Percentiles rank a stretch among this genome's conserved stretches.
These are phyloP conservation scores for Acronicta leporina DNA, from an alignment of 2,888 invertebrate species.

Conservation along the genomic window DNA sequence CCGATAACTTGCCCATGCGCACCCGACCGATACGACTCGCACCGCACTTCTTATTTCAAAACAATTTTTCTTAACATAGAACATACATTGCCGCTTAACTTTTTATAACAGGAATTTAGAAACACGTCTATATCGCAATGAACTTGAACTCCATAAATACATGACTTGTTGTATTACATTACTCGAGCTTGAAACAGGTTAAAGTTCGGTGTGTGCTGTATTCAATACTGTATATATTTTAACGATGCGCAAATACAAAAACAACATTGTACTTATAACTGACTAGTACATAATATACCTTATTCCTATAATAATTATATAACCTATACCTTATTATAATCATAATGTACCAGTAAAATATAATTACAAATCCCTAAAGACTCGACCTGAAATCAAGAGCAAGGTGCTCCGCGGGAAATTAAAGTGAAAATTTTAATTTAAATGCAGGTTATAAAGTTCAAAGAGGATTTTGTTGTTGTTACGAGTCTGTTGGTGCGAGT, in stretches of 20 bases:
- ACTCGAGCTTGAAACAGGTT: constrained; percentile 66
- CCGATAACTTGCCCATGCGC: constrained; percentile 89
- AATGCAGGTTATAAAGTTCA: constrained; percentile 66
- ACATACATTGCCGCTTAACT: constrained; percentile 78
- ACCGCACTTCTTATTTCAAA: constrained; percentile 84
- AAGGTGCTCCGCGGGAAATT: constrained; percentile 43
- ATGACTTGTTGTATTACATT: constrained; percentile 32
- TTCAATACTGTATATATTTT: constrained; percentile 76
- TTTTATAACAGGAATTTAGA: constrained; percentile 60
- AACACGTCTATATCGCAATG: constrained; percentile 74
- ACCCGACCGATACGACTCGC: constrained; percentile 86
- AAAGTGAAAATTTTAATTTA: constrained; percentile 60
- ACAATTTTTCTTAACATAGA: constrained; percentile 75
- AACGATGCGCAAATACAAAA: constrained; percentile 81
- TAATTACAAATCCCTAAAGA: constrained; percentile 46
- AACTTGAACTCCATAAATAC: constrained; percentile 53
- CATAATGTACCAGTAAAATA: neutral
- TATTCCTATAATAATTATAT: too few relatives aligned
- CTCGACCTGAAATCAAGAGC: constrained; percentile 18
- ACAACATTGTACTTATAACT: constrained; percentile 46
- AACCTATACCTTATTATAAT: too few relatives aligned
- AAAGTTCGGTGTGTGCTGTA: constrained; percentile 74
- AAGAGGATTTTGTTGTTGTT: constrained; percentile 54
- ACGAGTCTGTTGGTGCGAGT: constrained; percentile 62
- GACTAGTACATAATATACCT: constrained; percentile 8